Evolutionary conservation across 2,888 invertebrate genomes (phyloP), one percentile per base, ranked within the genome.

Genomic region (Eudasyphora cyanicolor): DNA sequence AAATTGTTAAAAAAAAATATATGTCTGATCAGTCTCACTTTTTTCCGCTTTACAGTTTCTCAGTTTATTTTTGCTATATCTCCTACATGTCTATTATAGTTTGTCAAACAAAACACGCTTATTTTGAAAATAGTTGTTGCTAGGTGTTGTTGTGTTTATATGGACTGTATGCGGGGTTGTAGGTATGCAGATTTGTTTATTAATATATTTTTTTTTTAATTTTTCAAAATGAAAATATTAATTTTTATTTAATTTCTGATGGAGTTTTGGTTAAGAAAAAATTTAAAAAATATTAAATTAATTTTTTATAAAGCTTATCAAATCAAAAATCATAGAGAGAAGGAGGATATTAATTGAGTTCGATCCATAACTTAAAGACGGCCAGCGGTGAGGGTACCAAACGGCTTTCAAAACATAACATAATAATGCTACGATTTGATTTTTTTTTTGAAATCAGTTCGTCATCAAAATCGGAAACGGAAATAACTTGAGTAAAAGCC

Each of bases 291-390:
- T 60, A n/a, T 60, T 6, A n/a, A 27, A 10, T n/a, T 27, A 4
- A 57, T 57, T 14, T n/a, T n/a, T n/a, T n/a, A n/a, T n/a, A n/a
- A n/a, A n/a, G n/a, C n/a, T n/a, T n/a, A n/a, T n/a, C n/a, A n/a
- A n/a, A n/a, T n/a, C n/a, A n/a, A n/a, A n/a, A 17, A 49, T 17
- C 2, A 49, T 49, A 49, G n/a, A 17, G 19, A 5, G 19, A 19
- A 49, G 49, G 17, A 10, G 17, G n/a, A n/a, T n/a, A n/a, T n/a
- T 57, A 64, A 76, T 67, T 71, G 54, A 76, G 75, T 67, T 49
- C 77, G 74, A 77, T 77, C 54, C 80, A 75, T 80, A 83, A 83
- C 83, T 80, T 83, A n/a, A 60, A 49, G 60, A 12, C 32, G 60
- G 27, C 29, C 14, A 60, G 27, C 57, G 57, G 17, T 29, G 29